A percentile compares a stretch with the other conserved stretches of the same genome.
phyloP scores from a whole-genome alignment of 2,888 invertebrate genomes.

The Pecten maximus region DNA sequence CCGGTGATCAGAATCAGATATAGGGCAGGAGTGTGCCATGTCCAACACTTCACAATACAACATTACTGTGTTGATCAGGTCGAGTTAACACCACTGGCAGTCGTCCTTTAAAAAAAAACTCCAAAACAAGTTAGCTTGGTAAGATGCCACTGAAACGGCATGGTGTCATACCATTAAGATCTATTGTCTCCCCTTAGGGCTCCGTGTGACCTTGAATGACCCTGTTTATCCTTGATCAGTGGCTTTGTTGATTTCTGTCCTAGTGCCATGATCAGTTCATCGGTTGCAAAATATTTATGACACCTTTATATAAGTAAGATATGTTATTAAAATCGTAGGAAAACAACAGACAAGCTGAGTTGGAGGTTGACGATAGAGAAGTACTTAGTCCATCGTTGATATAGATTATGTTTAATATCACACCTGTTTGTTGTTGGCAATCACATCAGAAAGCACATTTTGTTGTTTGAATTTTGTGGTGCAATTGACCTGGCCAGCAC shows the following conservation, averaged over 20 bases:
- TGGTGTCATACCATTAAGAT: not conserved
- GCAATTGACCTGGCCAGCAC: not conserved
- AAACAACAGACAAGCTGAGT: not conserved
- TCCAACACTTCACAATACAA: not conserved
- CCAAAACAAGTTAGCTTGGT: not conserved
- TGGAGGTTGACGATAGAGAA: conserved; percentile 3
- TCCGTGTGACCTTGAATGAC: not conserved
- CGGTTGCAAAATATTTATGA: not conserved
- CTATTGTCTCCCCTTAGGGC: not conserved
- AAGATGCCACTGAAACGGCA: not conserved
- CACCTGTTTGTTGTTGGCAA: not conserved
- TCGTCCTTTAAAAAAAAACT: not conserved
- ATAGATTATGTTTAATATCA: not conserved
- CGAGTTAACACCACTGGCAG: not conserved
- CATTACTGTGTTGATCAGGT: not conserved
- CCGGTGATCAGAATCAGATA: not conserved
- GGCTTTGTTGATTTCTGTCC: not conserved
- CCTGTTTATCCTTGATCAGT: not conserved
- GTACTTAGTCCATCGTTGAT: not conserved
- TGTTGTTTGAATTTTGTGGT: not conserved
- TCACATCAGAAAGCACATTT: not conserved
- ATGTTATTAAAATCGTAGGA: not conserved
- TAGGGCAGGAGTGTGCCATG: not conserved
- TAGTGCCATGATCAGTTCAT: not conserved
- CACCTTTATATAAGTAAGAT: not conserved